Conservation (phyloP, 2,113 vertebrate genomes). For the Machaerirhynchus nigripectus region DNA sequence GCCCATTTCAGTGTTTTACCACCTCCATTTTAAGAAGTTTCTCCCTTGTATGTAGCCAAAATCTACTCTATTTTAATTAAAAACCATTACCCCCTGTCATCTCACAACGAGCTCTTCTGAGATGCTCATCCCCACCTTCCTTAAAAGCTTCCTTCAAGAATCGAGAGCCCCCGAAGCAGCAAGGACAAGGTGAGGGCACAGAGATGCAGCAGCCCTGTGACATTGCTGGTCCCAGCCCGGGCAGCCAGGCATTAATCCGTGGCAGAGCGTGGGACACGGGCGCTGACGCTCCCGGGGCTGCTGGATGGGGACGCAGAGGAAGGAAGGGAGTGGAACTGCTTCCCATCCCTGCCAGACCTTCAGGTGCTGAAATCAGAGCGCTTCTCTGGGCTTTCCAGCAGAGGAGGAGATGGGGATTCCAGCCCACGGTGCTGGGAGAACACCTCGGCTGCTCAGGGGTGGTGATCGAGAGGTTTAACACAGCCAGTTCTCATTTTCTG, state of each 20-base stretch:
- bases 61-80: not conserved
- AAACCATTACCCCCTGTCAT: accelerated
- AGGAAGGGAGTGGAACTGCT: not conserved
- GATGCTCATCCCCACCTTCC: not conserved
- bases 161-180: not conserved
- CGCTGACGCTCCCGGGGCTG: not conserved
- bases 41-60: not conserved
- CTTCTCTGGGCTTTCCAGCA: not conserved
- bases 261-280: not conserved
- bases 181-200: accelerated
- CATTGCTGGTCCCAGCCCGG: not conserved
- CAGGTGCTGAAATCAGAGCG: accelerated
- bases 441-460: not conserved
- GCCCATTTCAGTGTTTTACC: not conserved
- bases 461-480: accelerated
- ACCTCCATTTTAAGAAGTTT: too few species aligned
- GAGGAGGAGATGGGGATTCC: not conserved
- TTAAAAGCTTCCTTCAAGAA: not conserved
- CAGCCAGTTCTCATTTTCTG: not conserved
- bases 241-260: accelerated
- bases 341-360: not conserved
- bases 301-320: accelerated
- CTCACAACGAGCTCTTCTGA: not conserved
- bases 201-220: accelerated
- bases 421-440: accelerated